Conservation (phyloP, 2,113 vertebrate species). For the Rhadina sibilatrix region DNA sequence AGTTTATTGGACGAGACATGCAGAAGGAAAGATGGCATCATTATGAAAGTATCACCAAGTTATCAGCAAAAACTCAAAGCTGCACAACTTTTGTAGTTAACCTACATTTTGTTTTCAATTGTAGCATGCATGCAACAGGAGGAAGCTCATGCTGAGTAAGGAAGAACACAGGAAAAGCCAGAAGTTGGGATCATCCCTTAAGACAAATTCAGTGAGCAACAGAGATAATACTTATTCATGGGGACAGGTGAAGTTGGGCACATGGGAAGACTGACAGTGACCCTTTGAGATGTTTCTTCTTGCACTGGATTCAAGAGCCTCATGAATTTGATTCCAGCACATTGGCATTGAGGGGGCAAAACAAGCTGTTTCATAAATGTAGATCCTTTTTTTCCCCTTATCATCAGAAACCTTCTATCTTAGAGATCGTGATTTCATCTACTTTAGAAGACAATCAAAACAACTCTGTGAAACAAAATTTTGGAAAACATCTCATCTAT, state of each 20-base stretch:
- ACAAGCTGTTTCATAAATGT: not conserved
- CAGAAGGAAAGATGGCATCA: not conserved
- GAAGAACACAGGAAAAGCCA: not conserved
- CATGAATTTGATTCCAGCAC: not conserved
- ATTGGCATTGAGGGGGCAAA: not conserved
- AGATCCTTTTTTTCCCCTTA: accelerated
- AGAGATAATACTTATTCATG: not conserved
- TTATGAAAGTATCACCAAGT: not conserved
- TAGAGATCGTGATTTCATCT: not conserved
- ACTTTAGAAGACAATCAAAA: not conserved
- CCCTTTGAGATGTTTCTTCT: not conserved
- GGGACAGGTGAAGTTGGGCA: accelerated
- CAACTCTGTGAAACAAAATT: not conserved
- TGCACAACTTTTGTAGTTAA: not conserved
- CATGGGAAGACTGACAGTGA: not conserved
- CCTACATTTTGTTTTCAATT: not conserved
- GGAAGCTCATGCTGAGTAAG: not conserved
- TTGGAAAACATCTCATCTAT: not conserved
- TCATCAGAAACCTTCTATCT: not conserved
- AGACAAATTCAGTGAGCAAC: not conserved
- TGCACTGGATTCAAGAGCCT: not conserved
- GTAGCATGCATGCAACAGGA: not conserved
- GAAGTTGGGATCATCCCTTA: not conserved
- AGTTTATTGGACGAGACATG: not conserved
- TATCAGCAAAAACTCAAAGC: not conserved